phyloP scores from a whole-genome alignment of 2,113 vertebrate genomes.

The Abramis brama region DNA sequence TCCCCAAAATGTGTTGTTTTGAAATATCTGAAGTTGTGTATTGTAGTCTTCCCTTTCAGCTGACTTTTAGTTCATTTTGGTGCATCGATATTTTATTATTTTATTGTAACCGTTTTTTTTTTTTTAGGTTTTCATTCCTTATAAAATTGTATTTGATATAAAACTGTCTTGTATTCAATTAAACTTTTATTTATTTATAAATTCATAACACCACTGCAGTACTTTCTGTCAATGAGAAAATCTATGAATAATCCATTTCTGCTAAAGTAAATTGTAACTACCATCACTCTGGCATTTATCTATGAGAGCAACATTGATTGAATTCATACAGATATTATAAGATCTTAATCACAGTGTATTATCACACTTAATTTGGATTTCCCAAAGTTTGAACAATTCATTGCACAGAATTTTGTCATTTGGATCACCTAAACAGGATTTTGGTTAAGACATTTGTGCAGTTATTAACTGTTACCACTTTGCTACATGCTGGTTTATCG shows the following conservation, averaged over 20 bases:
- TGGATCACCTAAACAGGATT: background rate
- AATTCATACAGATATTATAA: background rate
- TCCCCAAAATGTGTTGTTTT: background rate
- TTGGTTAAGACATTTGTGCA: too few species aligned
- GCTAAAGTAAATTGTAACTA: too few species aligned
- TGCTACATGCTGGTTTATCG: background rate
- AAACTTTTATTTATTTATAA: background rate
- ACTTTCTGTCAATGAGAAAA: too few species aligned
- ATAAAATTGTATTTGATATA: background rate
- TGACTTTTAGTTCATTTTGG: background rate
- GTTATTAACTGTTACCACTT: background rate
- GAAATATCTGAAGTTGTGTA: background rate
- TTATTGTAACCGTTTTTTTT: background rate
- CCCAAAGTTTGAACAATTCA: background rate
- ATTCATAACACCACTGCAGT: too few species aligned
- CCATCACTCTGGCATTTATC: background rate
- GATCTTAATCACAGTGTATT: background rate
- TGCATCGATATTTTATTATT: background rate
- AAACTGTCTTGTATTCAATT: background rate
- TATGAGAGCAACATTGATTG: background rate
- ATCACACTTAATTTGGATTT: too few species aligned
- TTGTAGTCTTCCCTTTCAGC: background rate
- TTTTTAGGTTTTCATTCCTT: background rate
- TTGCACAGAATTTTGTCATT: background rate
- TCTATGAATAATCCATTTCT: too few species aligned